These are phyloP conservation scores for Kryptolebias marmoratus DNA, from an alignment of 2,113 vertebrate genomes.

Conservation along the genomic window DNA sequence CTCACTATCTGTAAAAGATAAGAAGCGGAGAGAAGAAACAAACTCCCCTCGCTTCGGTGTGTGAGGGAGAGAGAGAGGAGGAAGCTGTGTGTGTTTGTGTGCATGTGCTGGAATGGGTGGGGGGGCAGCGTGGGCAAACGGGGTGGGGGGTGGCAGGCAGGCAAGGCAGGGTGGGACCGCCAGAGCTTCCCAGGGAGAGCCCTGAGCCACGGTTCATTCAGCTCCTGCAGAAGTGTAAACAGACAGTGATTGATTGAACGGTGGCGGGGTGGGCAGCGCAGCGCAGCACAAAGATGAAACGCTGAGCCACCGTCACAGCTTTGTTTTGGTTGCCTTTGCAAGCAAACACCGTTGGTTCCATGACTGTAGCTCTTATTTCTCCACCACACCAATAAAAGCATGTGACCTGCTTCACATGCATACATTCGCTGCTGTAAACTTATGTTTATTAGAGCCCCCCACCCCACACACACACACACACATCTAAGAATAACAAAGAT, in stretches of 20 bases:
- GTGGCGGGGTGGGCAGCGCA: conserved; percentile 65
- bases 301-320: conserved; percentile 42
- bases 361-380: conserved; percentile 68
- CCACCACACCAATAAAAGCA: conserved; percentile 59
- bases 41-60: conserved; percentile 50
- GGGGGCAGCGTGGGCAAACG: conserved; percentile 23
- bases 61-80: conserved; percentile 46
- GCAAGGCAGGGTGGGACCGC: conserved; percentile 54
- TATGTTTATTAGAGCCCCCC: conserved; percentile 52
- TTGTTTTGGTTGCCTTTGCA: conserved; percentile 72
- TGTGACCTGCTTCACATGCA: conserved; percentile 72
- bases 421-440: conserved; percentile 52
- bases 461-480: background rate
- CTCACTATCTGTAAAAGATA: conserved; percentile 74
- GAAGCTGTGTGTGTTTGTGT: conserved; percentile 35
- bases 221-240: conserved; percentile 79
- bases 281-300: conserved; percentile 50
- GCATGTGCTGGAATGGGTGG: conserved; percentile 40
- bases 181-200: conserved; percentile 73
- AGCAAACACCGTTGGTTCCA: conserved; percentile 61
- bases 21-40: conserved; percentile 65
- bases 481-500: conserved; percentile 55
- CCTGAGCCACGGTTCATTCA: conserved; percentile 75
- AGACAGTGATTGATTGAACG: conserved; percentile 83
- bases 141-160: conserved; percentile 13